A percentile compares a stretch with the other conserved stretches of the same genome.
Evolutionary conservation across 1,140 invertebrate species (phyloP).

Genomic region (Maconellicoccus hirsutus): DNA sequence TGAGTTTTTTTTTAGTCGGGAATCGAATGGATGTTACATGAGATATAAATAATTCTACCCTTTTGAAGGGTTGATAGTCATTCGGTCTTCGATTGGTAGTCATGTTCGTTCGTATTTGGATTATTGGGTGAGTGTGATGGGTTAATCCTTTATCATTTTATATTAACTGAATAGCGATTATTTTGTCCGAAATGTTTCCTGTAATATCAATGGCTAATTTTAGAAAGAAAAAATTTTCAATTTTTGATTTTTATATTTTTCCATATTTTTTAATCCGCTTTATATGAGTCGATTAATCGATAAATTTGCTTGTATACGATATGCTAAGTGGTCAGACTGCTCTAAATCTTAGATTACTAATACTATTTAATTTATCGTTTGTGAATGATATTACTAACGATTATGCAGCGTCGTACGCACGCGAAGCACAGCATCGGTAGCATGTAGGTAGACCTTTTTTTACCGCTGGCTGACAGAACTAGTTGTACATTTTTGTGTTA

Average conservation of each 20-base stretch:
- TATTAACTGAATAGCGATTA: too few relatives aligned
- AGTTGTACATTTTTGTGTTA: too few relatives aligned
- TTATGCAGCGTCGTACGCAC: background rate
- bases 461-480: background rate
- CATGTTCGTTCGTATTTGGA: constrained; percentile 7
- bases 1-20: background rate
- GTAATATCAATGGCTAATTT: too few relatives aligned
- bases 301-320: background rate
- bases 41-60: constrained; percentile 9
- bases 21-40: constrained; percentile 3
- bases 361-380: background rate
- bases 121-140: background rate
- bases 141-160: background rate
- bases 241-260: too few relatives aligned
- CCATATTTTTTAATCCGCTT: too few relatives aligned
- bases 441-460: background rate
- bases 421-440: background rate
- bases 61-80: background rate
- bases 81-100: background rate
- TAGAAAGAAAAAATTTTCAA: too few relatives aligned
- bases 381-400: background rate
- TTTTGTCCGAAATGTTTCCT: too few relatives aligned
- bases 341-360: background rate
- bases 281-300: background rate
- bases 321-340: background rate